Evolutionary conservation across 30 jellyfish, hydroid and myxozoan genomes (phyloP).

Genomic region (Aurelia aurita complex sp. Pacific): DNA sequence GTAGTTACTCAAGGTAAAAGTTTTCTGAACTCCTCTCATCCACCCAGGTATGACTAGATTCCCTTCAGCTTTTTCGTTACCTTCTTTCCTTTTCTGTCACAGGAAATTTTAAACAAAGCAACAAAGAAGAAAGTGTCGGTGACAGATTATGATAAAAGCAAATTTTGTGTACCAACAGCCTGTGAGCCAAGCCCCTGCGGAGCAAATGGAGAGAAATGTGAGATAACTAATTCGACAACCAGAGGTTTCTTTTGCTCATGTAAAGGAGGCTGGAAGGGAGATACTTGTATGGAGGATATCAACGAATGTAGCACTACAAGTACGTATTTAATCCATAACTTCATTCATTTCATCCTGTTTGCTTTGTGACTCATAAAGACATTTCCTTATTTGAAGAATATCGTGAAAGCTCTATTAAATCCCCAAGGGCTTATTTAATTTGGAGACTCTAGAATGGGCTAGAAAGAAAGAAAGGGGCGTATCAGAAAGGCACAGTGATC

Average conservation of each 20-base stretch:
- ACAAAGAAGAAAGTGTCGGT: conserved; percentile 49
- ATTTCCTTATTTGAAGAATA: too few species aligned
- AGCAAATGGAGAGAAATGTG: conserved; percentile 76
- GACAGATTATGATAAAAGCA: conserved; percentile 32
- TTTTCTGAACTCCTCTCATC: too few species aligned
- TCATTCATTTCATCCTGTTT: neutral
- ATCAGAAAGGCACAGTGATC: too few species aligned
- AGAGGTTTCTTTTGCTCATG: conserved; percentile 82
- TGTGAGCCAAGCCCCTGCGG: conserved; percentile 91
- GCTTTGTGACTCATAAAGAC: neutral
- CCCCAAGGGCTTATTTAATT: too few species aligned
- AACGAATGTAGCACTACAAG: conserved; percentile 63
- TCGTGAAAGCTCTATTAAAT: too few species aligned
- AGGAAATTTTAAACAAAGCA: conserved; percentile 18
- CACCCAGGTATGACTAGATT: too few species aligned
- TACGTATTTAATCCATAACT: neutral
- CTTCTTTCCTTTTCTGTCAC: neutral
- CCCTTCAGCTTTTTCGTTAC: too few species aligned
- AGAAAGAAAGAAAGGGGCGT: too few species aligned
- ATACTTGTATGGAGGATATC: conserved; percentile 66
- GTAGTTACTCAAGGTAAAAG: too few species aligned
- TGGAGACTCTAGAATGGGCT: too few species aligned
- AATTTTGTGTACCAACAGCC: conserved; percentile 72
- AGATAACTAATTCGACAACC: conserved; percentile 22
- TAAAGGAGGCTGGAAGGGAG: conserved; percentile 83